Evolutionary conservation across 2,113 vertebrate genomes (phyloP), one percentile per base, ranked within the genome.

Genomic region (Pimephales promelas): DNA sequence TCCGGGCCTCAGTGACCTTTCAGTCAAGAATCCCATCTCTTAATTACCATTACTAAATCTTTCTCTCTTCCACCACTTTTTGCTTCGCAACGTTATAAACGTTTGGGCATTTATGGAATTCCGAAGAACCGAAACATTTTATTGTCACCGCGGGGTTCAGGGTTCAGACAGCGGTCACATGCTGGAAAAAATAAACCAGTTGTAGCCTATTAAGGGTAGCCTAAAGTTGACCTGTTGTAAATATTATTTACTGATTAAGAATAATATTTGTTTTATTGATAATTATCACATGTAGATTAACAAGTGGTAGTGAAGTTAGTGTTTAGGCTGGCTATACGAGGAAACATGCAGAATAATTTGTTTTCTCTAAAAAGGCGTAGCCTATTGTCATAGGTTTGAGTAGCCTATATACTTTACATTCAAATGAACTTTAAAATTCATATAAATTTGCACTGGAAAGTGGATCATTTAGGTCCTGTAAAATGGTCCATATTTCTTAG

Each of bases 61-160:
- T 92, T 88, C 90, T 91, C 89, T 86, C 87, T 86, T 82, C 89
- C 86, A 89, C 89, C 87, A 91, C 87, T 28, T 87, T 88, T 88
- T 47, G 78, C 90, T 88, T 90, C 90, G 86, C 82, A 77, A 90
- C 91, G 89, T 92, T 92, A 92, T 93, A 94, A 94, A 95, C 89
- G 82, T 86, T 85, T 87, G 81, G 89, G 89, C 92, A 92, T 90
- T 93, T 90, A 86, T 89, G 90, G 91, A 88, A 85, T 87, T 91
- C 88, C 89, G 85, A 90, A 90, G 93, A 92, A 92, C 90, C 90
- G 92, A 93, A 92, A 92, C 91, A 84, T 94, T 94, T 94, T 93
- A 94, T 92, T 94, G 93, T 92, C 93, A 92, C 93, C 87, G 86
- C 89, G 90, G 93, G 93, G 92, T 90, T 82, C 83, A 89, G 91